phyloP scores from a whole-genome alignment of 2,888 invertebrate species.

The Leptopilina myrica region DNA sequence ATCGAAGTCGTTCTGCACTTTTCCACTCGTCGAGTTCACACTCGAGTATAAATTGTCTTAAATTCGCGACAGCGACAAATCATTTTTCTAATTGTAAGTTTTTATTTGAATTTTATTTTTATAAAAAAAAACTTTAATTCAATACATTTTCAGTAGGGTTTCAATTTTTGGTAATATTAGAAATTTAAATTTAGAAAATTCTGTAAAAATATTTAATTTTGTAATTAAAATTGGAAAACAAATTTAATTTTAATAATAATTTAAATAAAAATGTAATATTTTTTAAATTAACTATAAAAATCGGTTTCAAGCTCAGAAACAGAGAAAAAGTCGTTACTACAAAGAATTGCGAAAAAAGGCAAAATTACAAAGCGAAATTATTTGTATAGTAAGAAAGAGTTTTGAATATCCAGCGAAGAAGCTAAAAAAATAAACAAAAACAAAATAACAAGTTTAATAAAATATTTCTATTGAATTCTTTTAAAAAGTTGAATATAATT shows the following conservation, averaged over 20 bases:
- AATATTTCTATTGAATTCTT: no score
- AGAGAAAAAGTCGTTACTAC: neutral
- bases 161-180: no score
- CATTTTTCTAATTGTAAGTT: conserved; percentile 8
- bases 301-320: neutral
- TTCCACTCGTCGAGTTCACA: conserved; percentile 64
- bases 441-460: no score
- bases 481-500: no score
- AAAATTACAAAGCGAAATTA: neutral
- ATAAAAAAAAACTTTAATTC: no score
- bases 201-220: no score
- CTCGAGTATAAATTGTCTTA: conserved; percentile 44
- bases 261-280: neutral
- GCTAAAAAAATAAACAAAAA: neutral
- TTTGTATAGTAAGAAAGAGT: neutral
- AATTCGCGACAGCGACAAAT: conserved; percentile 5
- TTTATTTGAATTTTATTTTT: neutral
- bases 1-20: conserved; percentile 58
- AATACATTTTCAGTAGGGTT: neutral
- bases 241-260: neutral
- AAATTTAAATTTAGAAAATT: no score
- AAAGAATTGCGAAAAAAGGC: neutral
- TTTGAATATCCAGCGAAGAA: neutral
- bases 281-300: neutral
- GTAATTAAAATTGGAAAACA: no score